A percentile compares a stretch with the other conserved stretches of the same genome.
Evolutionary conservation across 2,888 invertebrate species (phyloP).

Genomic region (Andrena minutula): DNA sequence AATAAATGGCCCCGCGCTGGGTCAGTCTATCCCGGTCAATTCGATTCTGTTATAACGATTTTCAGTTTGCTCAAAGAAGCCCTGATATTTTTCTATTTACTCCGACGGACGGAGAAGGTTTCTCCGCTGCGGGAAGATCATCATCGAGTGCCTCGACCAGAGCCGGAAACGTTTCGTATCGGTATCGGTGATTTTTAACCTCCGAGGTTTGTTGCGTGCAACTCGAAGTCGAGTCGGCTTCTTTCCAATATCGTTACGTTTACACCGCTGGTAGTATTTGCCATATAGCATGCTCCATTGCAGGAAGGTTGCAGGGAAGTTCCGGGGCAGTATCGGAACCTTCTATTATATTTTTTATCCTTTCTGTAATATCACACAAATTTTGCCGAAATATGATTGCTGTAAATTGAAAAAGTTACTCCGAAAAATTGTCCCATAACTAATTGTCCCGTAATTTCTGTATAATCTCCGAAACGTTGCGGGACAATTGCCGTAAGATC

Average conservation of each 20-base stretch:
- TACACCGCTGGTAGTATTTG: neutral
- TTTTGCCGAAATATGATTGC: too few relatives aligned
- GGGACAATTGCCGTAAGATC: too few relatives aligned
- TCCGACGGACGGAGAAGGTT: neutral
- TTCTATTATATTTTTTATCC: too few relatives aligned
- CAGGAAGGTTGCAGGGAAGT: too few relatives aligned
- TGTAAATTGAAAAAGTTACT: too few relatives aligned
- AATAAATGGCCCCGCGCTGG: too few relatives aligned
- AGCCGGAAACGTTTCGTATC: neutral
- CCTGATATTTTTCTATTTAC: slow-evolving; percentile 3
- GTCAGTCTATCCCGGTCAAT: neutral
- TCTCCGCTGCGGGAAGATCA: slow-evolving; percentile 5
- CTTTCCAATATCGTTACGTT: neutral
- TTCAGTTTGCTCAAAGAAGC: slow-evolving; percentile 1
- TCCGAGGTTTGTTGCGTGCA: neutral
- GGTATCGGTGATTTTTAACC: slow-evolving; percentile 19
- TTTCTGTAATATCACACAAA: too few relatives aligned
- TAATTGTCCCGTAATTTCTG: too few relatives aligned
- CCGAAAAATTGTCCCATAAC: too few relatives aligned
- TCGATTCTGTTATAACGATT: slow-evolving; percentile 5
- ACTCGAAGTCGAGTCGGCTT: neutral
- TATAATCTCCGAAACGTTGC: too few relatives aligned
- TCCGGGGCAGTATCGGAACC: too few relatives aligned
- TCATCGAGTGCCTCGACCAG: slow-evolving; percentile 11
- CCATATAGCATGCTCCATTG: too few relatives aligned